A percentile compares a stretch with the other conserved stretches of the same genome.
Conservation (phyloP, 2,888 invertebrate genomes). For the Cheilosia pagana region DNA sequence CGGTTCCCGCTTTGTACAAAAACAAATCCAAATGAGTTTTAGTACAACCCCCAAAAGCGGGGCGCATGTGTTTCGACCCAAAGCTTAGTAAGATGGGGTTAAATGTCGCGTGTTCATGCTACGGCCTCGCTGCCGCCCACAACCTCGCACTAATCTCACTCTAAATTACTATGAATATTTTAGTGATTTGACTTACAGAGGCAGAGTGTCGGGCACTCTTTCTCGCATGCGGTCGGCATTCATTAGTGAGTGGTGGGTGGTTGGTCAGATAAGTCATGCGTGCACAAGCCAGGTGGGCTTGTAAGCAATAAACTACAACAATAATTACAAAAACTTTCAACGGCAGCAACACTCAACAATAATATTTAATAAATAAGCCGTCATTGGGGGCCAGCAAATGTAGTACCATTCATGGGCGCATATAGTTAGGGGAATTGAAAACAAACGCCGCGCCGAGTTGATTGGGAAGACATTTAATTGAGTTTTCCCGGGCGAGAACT, state of each 20-base stretch:
- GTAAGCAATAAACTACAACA: constrained; percentile 23
- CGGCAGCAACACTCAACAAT: constrained; percentile 7
- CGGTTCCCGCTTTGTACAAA: background rate
- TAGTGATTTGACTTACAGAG: constrained; percentile 31
- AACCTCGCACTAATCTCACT: constrained; percentile 31
- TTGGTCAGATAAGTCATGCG: constrained; percentile 1
- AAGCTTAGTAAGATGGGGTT: constrained; percentile 18
- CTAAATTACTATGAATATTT: constrained; percentile 47
- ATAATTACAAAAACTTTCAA: constrained; percentile 26
- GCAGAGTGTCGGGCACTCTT: constrained; percentile 1
- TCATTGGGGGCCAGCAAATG: constrained; percentile 3
- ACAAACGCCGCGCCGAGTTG: background rate
- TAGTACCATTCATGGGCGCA: constrained; percentile 6
- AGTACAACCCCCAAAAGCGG: background rate
- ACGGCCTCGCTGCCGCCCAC: constrained; percentile 14
- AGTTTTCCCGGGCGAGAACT: constrained; percentile 16
- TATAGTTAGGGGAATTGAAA: constrained; percentile 21
- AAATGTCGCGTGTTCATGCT: constrained; percentile 35
- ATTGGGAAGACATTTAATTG: constrained; percentile 9
- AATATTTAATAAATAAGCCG: constrained; percentile 25
- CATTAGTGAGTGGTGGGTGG: constrained; percentile 4
- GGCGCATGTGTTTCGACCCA: background rate
- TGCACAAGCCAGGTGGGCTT: background rate
- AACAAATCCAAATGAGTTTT: background rate
- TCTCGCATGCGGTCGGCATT: background rate